Evolutionary conservation across 92 coral and sea anemone genomes (phyloP), one percentile per base, ranked within the genome.

Genomic region (Anthopleura xanthogrammica): DNA sequence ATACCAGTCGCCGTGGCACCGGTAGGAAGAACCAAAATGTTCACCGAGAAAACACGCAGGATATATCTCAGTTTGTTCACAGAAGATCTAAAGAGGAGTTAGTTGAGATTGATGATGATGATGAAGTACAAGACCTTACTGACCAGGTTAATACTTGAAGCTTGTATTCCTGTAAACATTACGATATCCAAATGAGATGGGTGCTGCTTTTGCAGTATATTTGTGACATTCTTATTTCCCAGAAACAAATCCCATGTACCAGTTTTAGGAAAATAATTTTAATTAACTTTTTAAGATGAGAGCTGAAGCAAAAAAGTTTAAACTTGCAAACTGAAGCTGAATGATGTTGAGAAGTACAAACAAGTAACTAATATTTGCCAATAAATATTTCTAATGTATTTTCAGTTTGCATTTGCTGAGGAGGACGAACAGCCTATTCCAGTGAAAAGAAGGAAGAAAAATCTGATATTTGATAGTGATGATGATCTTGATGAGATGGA

Each of bases 381-480:
- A 56, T 1, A 29, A 29, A 29, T 29, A 29, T 5, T 24, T 79
- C 54, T 16, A 8, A 16, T 60, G 22, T 42, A 7, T 72, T 72
- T 57, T 7, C 16, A 79, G 83, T 79, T 52, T 79, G 74, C 65
- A 79, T 79, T 79, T 40, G 22, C 22, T 39, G 83, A 79, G 3
- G 73, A 79, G 20, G 41, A 68, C 9, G 2, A 40, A 29, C 70
- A 62, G n/a, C 52, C 54, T 8, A 79, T 68, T 39, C 83, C 54
- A 79, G 64, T 79, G 40, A 79, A 43, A 79, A 79, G 83, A 58
- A 79, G 40, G 60, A 79, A 79, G 83, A 79, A 79, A 39, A 22
- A 41, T 2, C 3, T 62, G 73, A 62, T 79, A 16, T 10, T 60
- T 24, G 73, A 79, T 14, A 39, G 43, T 24, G 73, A 79, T 14